phyloP scores from a whole-genome alignment of 2,888 invertebrate genomes.

The Lochmaea capreae region DNA sequence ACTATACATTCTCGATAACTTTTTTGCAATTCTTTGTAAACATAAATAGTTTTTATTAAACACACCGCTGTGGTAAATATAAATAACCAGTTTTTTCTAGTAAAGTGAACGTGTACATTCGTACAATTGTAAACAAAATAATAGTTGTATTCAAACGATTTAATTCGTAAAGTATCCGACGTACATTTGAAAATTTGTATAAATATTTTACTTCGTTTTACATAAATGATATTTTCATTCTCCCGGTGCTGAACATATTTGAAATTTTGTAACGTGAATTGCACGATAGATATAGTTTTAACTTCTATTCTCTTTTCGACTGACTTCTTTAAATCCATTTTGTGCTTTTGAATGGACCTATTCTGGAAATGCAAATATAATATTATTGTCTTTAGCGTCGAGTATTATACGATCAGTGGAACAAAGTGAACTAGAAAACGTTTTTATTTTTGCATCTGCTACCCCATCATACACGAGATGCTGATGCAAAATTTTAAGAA shows the following conservation, averaged over 20 bases:
- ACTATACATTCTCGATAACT: too few species aligned
- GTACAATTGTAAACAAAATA: too few species aligned
- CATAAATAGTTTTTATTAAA: too few species aligned
- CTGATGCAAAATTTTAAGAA: too few species aligned
- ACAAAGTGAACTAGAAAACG: not conserved
- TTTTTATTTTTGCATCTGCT: not conserved
- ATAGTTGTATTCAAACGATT: too few species aligned
- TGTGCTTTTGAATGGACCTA: not conserved
- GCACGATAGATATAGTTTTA: not conserved
- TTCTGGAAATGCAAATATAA: not conserved
- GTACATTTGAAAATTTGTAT: not conserved
- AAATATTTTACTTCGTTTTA: not conserved
- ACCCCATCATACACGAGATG: too few species aligned
- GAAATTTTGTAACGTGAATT: not conserved
- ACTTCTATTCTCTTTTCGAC: not conserved
- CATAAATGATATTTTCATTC: not conserved
- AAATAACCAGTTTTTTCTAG: too few species aligned
- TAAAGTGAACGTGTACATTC: too few species aligned
- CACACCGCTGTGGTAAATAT: too few species aligned
- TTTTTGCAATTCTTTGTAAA: too few species aligned
- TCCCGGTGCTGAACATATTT: not conserved
- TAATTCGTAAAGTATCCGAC: not conserved
- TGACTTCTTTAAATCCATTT: not conserved
- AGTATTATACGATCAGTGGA: not conserved
- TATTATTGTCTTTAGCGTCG: not conserved